Conservation (phyloP, 2,797 vertebrate genomes). For the Meda fulgida region DNA sequence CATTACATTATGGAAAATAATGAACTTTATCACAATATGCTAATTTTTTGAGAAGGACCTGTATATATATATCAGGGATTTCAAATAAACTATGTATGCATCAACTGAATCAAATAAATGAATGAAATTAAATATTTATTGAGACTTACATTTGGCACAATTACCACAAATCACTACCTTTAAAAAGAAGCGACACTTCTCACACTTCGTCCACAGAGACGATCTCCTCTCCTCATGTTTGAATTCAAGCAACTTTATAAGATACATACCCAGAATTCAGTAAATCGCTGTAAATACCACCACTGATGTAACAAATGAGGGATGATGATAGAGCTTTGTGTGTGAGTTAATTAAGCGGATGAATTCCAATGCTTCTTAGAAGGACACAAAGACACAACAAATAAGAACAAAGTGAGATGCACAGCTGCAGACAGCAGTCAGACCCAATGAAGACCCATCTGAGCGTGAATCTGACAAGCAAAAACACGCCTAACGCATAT, state of each 20-base stretch:
- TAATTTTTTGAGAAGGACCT: no score
- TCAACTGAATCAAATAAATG: not conserved
- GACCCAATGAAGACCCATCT: not conserved
- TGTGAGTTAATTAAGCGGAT: not conserved
- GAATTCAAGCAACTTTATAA: not conserved
- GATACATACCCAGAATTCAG: not conserved
- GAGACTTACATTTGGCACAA: not conserved
- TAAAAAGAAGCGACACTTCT: no score
- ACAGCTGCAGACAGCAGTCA: not conserved
- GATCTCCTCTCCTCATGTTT: not conserved
- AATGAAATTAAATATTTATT: not conserved
- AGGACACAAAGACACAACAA: not conserved
- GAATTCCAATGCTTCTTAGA: not conserved
- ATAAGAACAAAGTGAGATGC: not conserved
- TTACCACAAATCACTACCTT: not conserved
- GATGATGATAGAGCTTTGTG: not conserved
- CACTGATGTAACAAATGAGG: not conserved
- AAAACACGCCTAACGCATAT: not conserved
- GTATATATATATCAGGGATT: no score
- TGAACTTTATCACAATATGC: no score
- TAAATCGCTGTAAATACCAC: constrained; percentile 2
- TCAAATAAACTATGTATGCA: no score
- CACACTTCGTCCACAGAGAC: not conserved
- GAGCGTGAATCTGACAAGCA: not conserved
- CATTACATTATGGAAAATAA: no score